Base-by-base conservation (phyloP, 2,888 invertebrate species). In the Laothoe populi region DNA sequence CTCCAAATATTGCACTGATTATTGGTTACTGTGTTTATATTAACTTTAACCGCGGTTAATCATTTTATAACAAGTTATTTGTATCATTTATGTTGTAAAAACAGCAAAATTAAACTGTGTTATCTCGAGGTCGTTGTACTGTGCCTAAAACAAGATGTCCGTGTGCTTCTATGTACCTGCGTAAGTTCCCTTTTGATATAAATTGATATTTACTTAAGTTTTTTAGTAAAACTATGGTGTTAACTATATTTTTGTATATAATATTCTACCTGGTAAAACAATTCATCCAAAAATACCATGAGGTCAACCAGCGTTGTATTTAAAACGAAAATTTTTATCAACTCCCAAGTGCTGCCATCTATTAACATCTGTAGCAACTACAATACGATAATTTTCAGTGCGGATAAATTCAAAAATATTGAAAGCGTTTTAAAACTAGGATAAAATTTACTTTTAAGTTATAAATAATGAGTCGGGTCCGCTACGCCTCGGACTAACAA, bases 161-260 rank as follows among this genome's bases (percentile, higher is more conserved):
- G 95, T 96, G 76, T 95, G 95, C 89, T 92, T 89, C 88, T 95
- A 95, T 84, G 94, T 96, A 75, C 95, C 95, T 86, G 88, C 95
- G 95, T 96, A 94, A 95, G 95, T 95, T 91, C 72, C 78, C 74
- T 69, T 69, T 66, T 26, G 59, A 68, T 69, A 77, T 75, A 70
- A 68, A 66, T 66, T 24, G 10, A 48, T 53, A 4, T 16, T 53
- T 31, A 19, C 19, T 3, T 4, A 16, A 35, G 3, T 19, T 4
- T 11, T n/a, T 0, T 3, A 35, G 35, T 10, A 19, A 3, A 35
- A 16, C 8, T 31, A 7, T 8, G 16, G n/a, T 2, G 1, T 53
- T 4, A 49, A 8, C 2, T 49, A 1, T 8, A 8, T 16, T 16
- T 31, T 13, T 10, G 7, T 2, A 11, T 2, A 8, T 10, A 31